phyloP scores from a whole-genome alignment of 2,888 invertebrate genomes.

The Endomychus coccineus region DNA sequence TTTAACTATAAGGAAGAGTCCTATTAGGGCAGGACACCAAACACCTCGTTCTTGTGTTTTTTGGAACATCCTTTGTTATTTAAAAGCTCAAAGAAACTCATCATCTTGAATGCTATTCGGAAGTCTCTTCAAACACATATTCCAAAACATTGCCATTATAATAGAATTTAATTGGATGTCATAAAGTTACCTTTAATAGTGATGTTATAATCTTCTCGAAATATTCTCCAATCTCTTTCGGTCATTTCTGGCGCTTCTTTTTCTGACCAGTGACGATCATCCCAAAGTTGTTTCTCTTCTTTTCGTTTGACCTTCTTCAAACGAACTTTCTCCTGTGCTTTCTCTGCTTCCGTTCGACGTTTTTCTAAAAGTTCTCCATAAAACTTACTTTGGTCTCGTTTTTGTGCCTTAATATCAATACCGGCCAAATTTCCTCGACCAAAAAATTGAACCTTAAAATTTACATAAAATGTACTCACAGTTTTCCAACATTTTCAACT shows the following conservation, averaged over 20 bases:
- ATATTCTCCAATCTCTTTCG: constrained; percentile 99
- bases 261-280: constrained; percentile 98
- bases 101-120: too few species aligned
- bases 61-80: too few species aligned
- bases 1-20: too few species aligned
- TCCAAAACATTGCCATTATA: too few species aligned
- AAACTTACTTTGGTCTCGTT: constrained; percentile 93
- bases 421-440: constrained; percentile 97
- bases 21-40: too few species aligned
- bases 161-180: too few species aligned
- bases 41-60: too few species aligned
- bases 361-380: constrained; percentile 94
- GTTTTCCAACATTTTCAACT: background rate
- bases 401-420: constrained; percentile 94
- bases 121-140: too few species aligned
- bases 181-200: constrained; percentile 70
- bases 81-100: too few species aligned
- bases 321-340: constrained; percentile 90
- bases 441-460: constrained; percentile 77
- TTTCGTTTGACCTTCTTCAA: constrained; percentile 87
- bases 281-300: constrained; percentile 98
- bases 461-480: constrained; percentile 3
- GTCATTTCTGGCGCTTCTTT: constrained; percentile 93
- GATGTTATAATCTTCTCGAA: constrained; percentile 98
- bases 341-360: constrained; percentile 91